Conservation (phyloP, 2,113 vertebrate species). For the Limnothrissa miodon region DNA sequence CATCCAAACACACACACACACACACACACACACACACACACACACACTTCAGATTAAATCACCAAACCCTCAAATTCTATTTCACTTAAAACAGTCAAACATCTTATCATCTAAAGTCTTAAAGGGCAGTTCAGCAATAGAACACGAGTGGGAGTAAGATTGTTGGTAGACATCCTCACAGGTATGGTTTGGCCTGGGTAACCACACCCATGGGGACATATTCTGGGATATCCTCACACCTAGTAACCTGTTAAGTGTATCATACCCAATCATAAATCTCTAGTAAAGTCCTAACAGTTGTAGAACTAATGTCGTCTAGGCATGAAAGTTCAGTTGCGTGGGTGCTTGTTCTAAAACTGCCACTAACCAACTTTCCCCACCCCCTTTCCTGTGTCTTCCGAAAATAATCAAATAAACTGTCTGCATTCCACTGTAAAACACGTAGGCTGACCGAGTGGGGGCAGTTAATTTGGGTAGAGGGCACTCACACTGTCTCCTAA, state of each 20-base stretch:
- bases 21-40: slow-evolving; percentile 5
- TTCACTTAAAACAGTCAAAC: background rate
- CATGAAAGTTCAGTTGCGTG: background rate
- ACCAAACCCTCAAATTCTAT: background rate
- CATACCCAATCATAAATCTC: no score
- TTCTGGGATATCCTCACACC: no score
- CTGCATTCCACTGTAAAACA: background rate
- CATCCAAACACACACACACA: background rate
- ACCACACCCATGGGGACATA: no score
- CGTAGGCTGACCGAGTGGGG: background rate
- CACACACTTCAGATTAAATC: background rate
- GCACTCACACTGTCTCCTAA: background rate
- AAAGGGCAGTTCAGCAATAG: background rate
- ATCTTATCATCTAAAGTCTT: background rate
- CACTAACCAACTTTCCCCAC: background rate
- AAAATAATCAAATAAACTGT: background rate
- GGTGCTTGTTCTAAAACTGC: background rate
- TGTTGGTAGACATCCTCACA: no score
- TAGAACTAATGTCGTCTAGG: background rate
- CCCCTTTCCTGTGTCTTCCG: background rate
- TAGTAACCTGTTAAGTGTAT: no score
- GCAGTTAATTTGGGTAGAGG: background rate
- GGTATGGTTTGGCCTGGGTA: no score
- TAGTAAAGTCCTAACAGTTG: no score
- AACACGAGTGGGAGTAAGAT: no score